phyloP scores from a whole-genome alignment of 2,888 invertebrate genomes.

The Coleophora deauratella region DNA sequence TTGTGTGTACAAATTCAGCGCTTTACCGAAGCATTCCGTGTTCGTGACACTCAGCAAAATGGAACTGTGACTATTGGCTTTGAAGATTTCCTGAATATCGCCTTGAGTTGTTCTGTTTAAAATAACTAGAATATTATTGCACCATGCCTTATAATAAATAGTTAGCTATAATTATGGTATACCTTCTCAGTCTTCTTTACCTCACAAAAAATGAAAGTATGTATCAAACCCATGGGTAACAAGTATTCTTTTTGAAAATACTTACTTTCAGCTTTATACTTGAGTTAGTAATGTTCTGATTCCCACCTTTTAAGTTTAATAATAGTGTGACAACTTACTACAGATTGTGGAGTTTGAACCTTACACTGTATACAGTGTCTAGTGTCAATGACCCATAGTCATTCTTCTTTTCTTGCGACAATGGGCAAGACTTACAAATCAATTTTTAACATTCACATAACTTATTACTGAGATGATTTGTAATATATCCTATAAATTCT shows the following conservation, averaged over 20 bases:
- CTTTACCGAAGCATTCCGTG: constrained; percentile 90
- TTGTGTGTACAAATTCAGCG: constrained; percentile 91
- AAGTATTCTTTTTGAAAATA: background rate
- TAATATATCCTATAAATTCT: no score
- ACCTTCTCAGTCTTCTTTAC: background rate
- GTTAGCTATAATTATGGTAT: background rate
- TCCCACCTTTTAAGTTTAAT: no score
- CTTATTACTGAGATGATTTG: no score
- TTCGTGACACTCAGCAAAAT: constrained; percentile 84
- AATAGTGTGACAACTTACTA: no score
- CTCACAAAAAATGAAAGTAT: background rate
- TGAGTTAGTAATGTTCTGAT: no score
- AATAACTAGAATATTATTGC: constrained; percentile 2
- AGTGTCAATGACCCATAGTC: no score
- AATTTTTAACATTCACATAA: no score
- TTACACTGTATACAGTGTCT: no score
- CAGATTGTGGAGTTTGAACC: no score
- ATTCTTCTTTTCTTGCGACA: no score
- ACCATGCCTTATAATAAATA: background rate
- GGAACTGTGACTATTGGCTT: constrained; percentile 90
- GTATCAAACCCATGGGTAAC: background rate
- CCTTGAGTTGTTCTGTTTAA: constrained; percentile 81
- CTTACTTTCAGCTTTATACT: no score
- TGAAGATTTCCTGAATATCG: constrained; percentile 92
- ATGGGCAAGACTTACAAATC: no score